A percentile compares a stretch with the other conserved stretches of the same genome.
phyloP scores from a whole-genome alignment of 1,140 invertebrate genomes.

The Dolichoris vasculosae region DNA sequence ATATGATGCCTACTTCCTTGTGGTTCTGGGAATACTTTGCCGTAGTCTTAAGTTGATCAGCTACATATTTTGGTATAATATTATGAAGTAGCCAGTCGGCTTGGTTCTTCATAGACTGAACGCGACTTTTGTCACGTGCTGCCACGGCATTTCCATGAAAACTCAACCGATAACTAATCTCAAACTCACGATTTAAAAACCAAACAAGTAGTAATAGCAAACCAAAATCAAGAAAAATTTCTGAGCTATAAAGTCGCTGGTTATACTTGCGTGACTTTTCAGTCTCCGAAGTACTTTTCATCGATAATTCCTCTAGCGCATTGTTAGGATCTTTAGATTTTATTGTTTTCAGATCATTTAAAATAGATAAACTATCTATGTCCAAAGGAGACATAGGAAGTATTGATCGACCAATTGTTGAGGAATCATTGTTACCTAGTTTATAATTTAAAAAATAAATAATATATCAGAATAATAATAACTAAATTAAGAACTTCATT shows the following conservation, averaged over 20 bases:
- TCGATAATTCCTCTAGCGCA: not conserved
- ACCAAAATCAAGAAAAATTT: conserved; percentile 87
- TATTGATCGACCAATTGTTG: conserved; percentile 15
- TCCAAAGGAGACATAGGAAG: conserved; percentile 23
- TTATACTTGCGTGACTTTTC: conserved; percentile 58
- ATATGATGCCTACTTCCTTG: conserved; percentile 93
- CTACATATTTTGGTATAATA: conserved; percentile 95
- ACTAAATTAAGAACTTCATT: not conserved
- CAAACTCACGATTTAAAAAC: conserved; percentile 95
- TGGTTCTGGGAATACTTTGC: conserved; percentile 98
- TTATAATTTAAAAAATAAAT: not conserved
- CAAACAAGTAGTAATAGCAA: conserved; percentile 89
- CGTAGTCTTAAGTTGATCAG: conserved; percentile 92
- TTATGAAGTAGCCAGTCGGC: conserved; percentile 97
- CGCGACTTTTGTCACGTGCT: conserved; percentile 86
- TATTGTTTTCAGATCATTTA: not conserved
- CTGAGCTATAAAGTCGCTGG: conserved; percentile 78
- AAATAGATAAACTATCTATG: conserved; percentile 4
- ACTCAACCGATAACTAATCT: conserved; percentile 93
- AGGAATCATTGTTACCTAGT: conserved; percentile 35
- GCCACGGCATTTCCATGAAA: conserved; percentile 95
- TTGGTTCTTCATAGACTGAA: conserved; percentile 93
- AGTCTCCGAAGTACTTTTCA: not conserved
- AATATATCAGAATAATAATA: not conserved
- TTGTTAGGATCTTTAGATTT: not conserved